Percentiles rank a stretch among this genome's conserved stretches.
Conservation (phyloP, 2,888 invertebrate species). For the Glyphotaelius pellucidus region DNA sequence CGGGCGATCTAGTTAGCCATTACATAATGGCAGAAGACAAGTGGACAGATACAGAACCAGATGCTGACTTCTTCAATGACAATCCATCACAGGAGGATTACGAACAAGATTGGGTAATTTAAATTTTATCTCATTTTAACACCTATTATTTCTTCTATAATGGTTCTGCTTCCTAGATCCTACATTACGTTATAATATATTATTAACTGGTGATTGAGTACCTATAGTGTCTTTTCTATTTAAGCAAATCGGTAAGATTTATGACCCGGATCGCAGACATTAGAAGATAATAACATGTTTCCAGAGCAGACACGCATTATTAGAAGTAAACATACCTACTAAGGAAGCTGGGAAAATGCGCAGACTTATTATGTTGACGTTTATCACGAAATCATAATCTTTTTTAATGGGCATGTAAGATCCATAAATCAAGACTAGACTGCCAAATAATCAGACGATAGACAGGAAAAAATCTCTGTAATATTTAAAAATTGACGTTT, state of each 20-base stretch:
- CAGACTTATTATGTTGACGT: not conserved
- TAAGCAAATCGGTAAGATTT: not conserved
- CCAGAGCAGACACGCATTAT: not conserved
- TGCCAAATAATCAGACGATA: not conserved
- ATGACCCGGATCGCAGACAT: not conserved
- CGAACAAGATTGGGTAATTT: conserved; percentile 68
- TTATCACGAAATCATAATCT: not conserved
- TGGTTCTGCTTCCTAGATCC: not conserved
- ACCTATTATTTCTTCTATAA: not conserved
- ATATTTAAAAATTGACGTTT: not conserved
- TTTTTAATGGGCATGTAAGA: not conserved
- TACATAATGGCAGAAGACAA: conserved; percentile 38
- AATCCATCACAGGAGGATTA: conserved; percentile 59
- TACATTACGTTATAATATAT: not conserved
- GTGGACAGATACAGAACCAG: conserved; percentile 62
- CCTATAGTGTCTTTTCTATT: not conserved
- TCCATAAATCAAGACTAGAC: not conserved
- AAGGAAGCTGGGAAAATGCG: not conserved
- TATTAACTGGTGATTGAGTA: not conserved
- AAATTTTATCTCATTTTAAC: not conserved
- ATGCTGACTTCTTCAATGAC: conserved; percentile 64
- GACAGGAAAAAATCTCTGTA: too few species aligned
- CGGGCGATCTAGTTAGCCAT: conserved; percentile 15
- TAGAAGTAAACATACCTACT: not conserved
- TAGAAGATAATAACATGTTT: not conserved